A percentile compares a stretch with the other conserved stretches of the same genome.
phyloP scores from a whole-genome alignment of 2,888 invertebrate species.

The Cephus runcator region DNA sequence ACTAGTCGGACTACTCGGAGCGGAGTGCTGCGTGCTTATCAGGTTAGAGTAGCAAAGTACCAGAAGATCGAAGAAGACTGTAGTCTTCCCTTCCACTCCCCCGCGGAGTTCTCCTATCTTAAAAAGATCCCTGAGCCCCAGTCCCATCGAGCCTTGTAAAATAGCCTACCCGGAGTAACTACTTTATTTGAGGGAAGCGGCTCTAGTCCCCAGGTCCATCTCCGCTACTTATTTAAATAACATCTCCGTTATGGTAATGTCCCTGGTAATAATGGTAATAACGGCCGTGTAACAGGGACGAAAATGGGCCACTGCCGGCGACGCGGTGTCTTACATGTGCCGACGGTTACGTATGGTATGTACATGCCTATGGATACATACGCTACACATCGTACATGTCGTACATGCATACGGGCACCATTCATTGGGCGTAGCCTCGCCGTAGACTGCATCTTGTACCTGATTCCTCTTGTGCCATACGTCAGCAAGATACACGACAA shows the following conservation, averaged over 20 bases:
- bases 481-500: conserved; percentile 22
- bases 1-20: no score
- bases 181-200: not conserved
- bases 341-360: conserved; percentile 20
- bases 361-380: conserved; percentile 21
- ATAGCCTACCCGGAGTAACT: not conserved
- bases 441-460: conserved; percentile 15
- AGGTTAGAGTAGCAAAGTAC: no score
- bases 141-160: not conserved
- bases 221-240: conserved; percentile 44
- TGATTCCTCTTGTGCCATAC: conserved; percentile 14
- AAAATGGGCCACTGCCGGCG: conserved; percentile 50
- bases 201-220: conserved; percentile 3
- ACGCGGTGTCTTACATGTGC: conserved; percentile 14
- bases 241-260: conserved; percentile 48
- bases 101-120: no score
- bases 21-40: no score
- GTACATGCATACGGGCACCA: conserved; percentile 26
- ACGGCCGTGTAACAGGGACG: conserved; percentile 44
- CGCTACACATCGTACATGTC: conserved; percentile 30
- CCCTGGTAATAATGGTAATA: conserved; percentile 49
- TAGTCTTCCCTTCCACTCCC: no score
- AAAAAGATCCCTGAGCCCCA: no score
- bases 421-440: conserved; percentile 37
- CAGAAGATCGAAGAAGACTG: no score